These are phyloP conservation scores for Temnothorax ravouxi DNA, from an alignment of 2,888 invertebrate genomes.

Conservation along the genomic window DNA sequence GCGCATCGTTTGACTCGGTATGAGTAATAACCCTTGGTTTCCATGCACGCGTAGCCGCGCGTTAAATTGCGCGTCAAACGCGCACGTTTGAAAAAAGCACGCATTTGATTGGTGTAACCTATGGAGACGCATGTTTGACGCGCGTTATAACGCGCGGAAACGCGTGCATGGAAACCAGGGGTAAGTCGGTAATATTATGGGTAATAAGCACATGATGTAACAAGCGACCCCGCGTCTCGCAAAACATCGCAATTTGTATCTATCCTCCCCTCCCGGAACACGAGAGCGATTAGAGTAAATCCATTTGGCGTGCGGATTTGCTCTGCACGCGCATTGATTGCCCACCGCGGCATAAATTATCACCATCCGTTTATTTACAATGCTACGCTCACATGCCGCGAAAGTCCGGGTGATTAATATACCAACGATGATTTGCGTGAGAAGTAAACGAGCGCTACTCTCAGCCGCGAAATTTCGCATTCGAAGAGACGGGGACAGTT, in stretches of 20 bases:
- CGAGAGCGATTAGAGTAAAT: constrained; percentile 58
- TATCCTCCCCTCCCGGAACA: constrained; percentile 26
- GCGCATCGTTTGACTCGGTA: constrained; percentile 24
- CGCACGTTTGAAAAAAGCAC: too few relatives aligned
- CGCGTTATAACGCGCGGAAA: too few relatives aligned
- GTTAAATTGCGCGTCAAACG: too few relatives aligned
- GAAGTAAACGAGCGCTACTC: constrained; percentile 47
- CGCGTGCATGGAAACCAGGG: too few relatives aligned
- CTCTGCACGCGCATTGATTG: constrained; percentile 47
- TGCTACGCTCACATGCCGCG: constrained; percentile 22
- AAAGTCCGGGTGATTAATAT: constrained; percentile 60
- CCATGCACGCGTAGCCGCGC: too few relatives aligned
- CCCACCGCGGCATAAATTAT: constrained; percentile 56
- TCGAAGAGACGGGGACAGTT: constrained; percentile 18
- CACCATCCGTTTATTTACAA: constrained; percentile 64
- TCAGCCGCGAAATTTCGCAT: constrained; percentile 1
- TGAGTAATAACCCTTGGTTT: too few relatives aligned
- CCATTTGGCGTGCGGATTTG: constrained; percentile 61
- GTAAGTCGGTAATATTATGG: constrained; percentile 54
- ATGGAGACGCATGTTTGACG: too few relatives aligned
- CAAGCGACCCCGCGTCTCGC: constrained; percentile 40
- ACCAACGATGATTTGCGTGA: constrained; percentile 61
- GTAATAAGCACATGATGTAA: constrained; percentile 41
- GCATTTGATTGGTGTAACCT: too few relatives aligned
- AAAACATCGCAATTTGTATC: constrained; percentile 54